Conservation (phyloP, 2,797 vertebrate genomes). For the Paedocypris micromegethes region DNA sequence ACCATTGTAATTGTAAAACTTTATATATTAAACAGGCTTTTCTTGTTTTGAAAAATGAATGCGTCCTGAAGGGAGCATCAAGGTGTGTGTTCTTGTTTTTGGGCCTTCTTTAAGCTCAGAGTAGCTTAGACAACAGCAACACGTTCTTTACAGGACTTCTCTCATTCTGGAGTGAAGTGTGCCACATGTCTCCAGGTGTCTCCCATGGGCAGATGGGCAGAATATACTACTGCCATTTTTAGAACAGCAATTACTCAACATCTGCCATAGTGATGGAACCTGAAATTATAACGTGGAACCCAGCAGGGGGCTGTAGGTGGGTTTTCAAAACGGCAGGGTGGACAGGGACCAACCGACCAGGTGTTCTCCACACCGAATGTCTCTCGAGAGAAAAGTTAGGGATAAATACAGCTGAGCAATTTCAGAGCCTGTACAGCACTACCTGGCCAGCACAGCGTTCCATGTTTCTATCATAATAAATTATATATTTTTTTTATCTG, state of each 20-base stretch:
- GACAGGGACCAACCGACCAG: constrained; percentile 40
- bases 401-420: not conserved
- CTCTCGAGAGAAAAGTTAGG: constrained; percentile 3
- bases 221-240: constrained; percentile 34
- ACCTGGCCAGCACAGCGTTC: constrained; percentile 54
- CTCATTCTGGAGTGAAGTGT: constrained; percentile 10
- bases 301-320: constrained; percentile 27
- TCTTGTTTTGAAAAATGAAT: not conserved
- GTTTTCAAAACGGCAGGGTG: constrained; percentile 23
- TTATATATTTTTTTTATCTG: constrained; percentile 61
- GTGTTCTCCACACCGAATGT: constrained; percentile 42
- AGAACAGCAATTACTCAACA: constrained; percentile 48
- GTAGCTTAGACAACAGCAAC: constrained; percentile 4
- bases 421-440: constrained; percentile 20
- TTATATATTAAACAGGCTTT: too few species aligned
- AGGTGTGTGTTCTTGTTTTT: too few species aligned
- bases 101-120: too few species aligned
- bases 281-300: constrained; percentile 29
- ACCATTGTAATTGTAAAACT: too few species aligned
- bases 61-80: too few species aligned
- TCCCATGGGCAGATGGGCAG: constrained; percentile 42
- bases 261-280: constrained; percentile 41
- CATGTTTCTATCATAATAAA: constrained; percentile 53
- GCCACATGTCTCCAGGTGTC: constrained; percentile 35
- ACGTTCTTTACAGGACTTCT: constrained; percentile 30